Percentiles rank a stretch among this genome's conserved stretches.
Conservation (phyloP, 2,888 invertebrate genomes). For the Aporophyla lueneburgensis region DNA sequence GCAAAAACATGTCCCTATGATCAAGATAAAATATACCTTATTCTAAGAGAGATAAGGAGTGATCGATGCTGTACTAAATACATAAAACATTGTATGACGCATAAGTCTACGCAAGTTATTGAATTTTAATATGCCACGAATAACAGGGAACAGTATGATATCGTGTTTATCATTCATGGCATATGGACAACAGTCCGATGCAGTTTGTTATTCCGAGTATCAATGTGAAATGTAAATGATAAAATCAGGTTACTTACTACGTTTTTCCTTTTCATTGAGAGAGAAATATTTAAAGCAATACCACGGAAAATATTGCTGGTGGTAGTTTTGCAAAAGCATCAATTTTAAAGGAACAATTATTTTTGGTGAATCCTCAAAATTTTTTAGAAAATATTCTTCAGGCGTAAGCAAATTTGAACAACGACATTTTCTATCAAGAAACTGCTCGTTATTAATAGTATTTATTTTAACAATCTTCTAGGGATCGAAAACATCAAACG, state of each 20-base stretch:
- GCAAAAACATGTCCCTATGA: constrained; percentile 68
- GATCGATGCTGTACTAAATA: constrained; percentile 74
- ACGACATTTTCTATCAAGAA: neutral
- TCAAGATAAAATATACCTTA: constrained; percentile 74
- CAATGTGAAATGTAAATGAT: constrained; percentile 44
- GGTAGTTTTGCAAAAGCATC: neutral
- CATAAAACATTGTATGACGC: constrained; percentile 86
- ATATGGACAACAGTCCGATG: constrained; percentile 53
- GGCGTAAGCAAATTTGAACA: neutral
- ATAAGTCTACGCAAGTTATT: constrained; percentile 80
- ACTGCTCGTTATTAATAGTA: neutral
- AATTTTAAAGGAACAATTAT: neutral
- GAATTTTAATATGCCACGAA: constrained; percentile 82
- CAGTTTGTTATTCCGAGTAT: constrained; percentile 56
- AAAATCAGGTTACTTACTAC: constrained; percentile 35
- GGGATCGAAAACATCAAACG: neutral
- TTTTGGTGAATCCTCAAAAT: neutral
- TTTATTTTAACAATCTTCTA: neutral
- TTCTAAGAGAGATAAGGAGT: constrained; percentile 69
- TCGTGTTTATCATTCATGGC: constrained; percentile 66
- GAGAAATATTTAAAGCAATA: neutral
- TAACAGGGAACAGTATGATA: constrained; percentile 66
- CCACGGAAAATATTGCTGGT: neutral
- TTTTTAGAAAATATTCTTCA: constrained; percentile 17
- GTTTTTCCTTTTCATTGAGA: constrained; percentile 22